Evolutionary conservation across 1,140 invertebrate species (phyloP).

Genomic region (Hesperophylax magnus): DNA sequence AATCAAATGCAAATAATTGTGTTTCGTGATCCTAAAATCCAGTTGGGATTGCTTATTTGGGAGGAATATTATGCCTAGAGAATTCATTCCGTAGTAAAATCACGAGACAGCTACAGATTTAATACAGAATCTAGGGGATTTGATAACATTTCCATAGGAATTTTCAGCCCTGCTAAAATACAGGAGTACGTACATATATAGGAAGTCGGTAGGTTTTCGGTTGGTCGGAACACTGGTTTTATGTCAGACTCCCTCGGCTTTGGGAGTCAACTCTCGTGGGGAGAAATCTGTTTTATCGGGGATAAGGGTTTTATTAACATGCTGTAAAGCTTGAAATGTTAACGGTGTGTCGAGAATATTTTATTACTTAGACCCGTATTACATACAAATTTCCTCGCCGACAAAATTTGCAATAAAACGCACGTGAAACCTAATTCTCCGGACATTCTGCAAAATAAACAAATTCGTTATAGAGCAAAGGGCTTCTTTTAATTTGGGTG

Average conservation of each 20-base stretch:
- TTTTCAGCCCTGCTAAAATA: no score
- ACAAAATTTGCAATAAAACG: constrained; percentile 38
- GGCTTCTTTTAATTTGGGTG: neutral
- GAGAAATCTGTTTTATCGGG: constrained; percentile 55
- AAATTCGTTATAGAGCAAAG: constrained; percentile 7
- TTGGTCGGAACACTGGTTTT: neutral
- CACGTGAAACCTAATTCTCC: constrained; percentile 29
- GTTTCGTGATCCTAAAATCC: no score
- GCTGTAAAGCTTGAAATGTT: constrained; percentile 49
- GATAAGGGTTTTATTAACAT: constrained; percentile 57
- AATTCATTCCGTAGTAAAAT: no score
- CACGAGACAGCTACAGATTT: no score
- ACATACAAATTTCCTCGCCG: constrained; percentile 33
- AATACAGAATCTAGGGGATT: no score
- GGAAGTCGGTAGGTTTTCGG: no score
- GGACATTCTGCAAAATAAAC: constrained; percentile 9
- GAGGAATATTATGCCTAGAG: no score
- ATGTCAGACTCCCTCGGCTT: constrained; percentile 10
- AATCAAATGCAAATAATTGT: no score
- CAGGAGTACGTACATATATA: no score
- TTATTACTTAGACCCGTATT: constrained; percentile 44
- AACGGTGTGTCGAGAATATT: constrained; percentile 50
- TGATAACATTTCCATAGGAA: no score
- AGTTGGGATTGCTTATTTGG: no score
- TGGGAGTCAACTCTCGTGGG: constrained; percentile 26